Percentiles rank a stretch among this genome's conserved stretches.
phyloP scores from a whole-genome alignment of 2,888 invertebrate species.

The Patella ulyssiponensis region DNA sequence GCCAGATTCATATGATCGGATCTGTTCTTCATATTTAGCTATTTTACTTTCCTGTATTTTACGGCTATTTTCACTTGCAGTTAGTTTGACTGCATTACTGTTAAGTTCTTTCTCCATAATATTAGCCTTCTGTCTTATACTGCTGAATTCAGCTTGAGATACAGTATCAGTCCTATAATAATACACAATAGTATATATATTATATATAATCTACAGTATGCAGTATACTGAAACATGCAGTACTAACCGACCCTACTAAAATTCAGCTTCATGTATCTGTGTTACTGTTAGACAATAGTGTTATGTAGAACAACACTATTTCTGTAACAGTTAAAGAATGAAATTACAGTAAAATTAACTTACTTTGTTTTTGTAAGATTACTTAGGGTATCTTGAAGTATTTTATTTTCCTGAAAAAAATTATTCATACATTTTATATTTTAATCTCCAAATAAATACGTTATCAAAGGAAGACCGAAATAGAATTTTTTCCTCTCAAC shows the following conservation, averaged over 20 bases:
- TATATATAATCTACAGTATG: neutral
- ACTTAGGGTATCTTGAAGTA: slow-evolving; percentile 54
- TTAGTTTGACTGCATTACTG: slow-evolving; percentile 56
- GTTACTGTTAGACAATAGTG: neutral
- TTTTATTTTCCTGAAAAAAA: slow-evolving; percentile 61
- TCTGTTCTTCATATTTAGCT: slow-evolving; percentile 56
- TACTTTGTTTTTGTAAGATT: slow-evolving; percentile 54
- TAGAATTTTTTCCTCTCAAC: no score
- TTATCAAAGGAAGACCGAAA: no score
- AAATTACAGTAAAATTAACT: slow-evolving; percentile 33
- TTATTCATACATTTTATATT: no score
- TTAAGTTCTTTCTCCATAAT: slow-evolving; percentile 65
- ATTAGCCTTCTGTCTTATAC: slow-evolving; percentile 59
- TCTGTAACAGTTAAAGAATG: neutral
- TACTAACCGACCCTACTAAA: no score
- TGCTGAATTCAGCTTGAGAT: slow-evolving; percentile 48
- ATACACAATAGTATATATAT: neutral
- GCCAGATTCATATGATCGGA: slow-evolving; percentile 52
- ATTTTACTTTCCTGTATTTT: slow-evolving; percentile 57
- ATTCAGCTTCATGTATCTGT: neutral
- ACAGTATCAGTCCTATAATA: slow-evolving; percentile 49
- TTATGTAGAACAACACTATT: neutral
- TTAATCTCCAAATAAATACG: no score
- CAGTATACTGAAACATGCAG: neutral
- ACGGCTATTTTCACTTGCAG: slow-evolving; percentile 58